Evolutionary conservation across 92 coral and sea anemone species (phyloP).

Genomic region (Actinostola sp.): DNA sequence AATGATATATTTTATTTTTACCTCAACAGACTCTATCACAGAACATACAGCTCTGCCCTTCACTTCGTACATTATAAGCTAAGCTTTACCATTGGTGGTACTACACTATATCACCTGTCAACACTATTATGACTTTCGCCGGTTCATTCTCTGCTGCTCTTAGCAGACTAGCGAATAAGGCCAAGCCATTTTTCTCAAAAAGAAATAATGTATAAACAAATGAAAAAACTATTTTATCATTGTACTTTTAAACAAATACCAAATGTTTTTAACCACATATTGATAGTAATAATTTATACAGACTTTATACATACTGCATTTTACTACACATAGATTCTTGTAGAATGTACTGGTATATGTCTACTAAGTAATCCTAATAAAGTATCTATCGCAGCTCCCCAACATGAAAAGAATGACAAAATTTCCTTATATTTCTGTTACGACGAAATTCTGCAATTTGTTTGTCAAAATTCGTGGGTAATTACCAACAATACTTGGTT

Average conservation of each 20-base stretch:
- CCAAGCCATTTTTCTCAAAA: too few species aligned
- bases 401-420: conserved; percentile 1
- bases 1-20: not conserved
- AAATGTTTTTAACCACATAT: too few species aligned
- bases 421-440: not conserved
- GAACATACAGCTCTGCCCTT: conserved; percentile 75
- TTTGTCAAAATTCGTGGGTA: conserved; percentile 18
- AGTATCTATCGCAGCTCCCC: conserved; percentile 3
- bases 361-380: not conserved
- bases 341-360: not conserved
- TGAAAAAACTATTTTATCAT: too few species aligned
- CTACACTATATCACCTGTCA: too few species aligned
- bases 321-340: not conserved
- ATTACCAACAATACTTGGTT: not conserved
- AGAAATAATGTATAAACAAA: too few species aligned
- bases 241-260: too few species aligned
- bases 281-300: too few species aligned
- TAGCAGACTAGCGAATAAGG: too few species aligned
- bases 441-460: conserved; percentile 25
- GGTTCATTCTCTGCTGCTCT: too few species aligned
- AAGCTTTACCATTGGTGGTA: too few species aligned
- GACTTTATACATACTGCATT: not conserved
- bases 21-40: conserved; percentile 74
- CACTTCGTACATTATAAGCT: conserved; percentile 27
- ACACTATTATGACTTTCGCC: too few species aligned